These are phyloP conservation scores for Leguminivora glycinivorella DNA, from an alignment of 1,140 invertebrate genomes.

Conservation along the genomic window DNA sequence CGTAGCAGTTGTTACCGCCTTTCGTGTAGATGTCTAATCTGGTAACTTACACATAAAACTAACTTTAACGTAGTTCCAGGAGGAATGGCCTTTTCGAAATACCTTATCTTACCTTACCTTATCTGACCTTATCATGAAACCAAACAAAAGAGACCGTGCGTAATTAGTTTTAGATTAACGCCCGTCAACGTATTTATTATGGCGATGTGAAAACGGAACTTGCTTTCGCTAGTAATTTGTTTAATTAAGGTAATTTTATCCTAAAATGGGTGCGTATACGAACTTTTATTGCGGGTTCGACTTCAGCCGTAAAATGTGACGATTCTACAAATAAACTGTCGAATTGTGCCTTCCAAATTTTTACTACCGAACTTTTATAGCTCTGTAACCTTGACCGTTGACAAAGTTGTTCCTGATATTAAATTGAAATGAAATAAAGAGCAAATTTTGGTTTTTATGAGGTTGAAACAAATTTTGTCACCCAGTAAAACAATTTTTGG, in stretches of 20 bases:
- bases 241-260: background rate
- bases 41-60: slow-evolving; percentile 49
- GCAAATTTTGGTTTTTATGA: no score
- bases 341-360: no score
- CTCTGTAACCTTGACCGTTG: no score
- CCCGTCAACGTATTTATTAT: background rate
- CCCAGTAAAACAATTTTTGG: no score
- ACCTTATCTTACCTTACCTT: background rate
- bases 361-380: no score
- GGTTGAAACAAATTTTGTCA: no score
- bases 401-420: no score
- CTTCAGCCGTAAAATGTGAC: no score
- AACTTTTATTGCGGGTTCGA: background rate
- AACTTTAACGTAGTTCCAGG: slow-evolving; percentile 51
- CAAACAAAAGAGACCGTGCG: background rate
- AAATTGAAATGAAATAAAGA: no score
- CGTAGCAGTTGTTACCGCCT: slow-evolving; percentile 50
- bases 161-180: slow-evolving; percentile 4
- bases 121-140: background rate
- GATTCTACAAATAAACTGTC: no score
- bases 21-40: slow-evolving; percentile 54
- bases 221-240: background rate
- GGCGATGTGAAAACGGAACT: background rate
- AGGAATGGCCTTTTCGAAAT: slow-evolving; percentile 34
- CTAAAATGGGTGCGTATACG: background rate